phyloP scores from a whole-genome alignment of 2,888 invertebrate genomes.

The Watsonalla cultraria region DNA sequence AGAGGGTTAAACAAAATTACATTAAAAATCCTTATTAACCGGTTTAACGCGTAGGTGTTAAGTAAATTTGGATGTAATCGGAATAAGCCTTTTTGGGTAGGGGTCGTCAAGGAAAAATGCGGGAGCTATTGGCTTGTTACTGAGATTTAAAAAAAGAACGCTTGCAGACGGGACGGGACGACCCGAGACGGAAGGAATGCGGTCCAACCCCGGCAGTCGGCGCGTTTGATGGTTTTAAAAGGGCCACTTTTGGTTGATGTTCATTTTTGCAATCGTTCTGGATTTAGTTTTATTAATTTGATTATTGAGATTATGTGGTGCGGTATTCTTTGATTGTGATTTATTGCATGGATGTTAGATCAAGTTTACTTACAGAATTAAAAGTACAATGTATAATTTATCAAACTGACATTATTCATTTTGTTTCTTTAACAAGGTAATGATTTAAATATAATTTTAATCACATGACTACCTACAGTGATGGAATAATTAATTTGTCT shows the following conservation, averaged over 20 bases:
- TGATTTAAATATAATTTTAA: too few species aligned
- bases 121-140: constrained; percentile 79
- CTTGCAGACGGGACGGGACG: constrained; percentile 39
- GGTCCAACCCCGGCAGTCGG: constrained; percentile 35
- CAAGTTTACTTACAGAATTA: too few species aligned
- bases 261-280: constrained; percentile 64
- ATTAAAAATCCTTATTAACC: constrained; percentile 68
- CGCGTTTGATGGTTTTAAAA: constrained; percentile 57
- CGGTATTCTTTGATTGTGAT: background rate
- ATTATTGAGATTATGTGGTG: background rate
- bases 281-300: background rate
- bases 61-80: constrained; percentile 79
- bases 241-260: constrained; percentile 45
- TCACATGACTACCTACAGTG: too few species aligned
- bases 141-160: constrained; percentile 72
- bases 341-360: background rate
- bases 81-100: constrained; percentile 68
- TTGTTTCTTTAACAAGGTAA: too few species aligned
- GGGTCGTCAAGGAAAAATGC: constrained; percentile 63
- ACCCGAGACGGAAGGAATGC: constrained; percentile 48
- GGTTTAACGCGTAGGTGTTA: constrained; percentile 74
- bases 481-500: too few species aligned
- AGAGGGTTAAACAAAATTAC: constrained; percentile 62
- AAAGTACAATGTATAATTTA: too few species aligned
- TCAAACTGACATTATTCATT: too few species aligned